Conservation (phyloP, 2,888 invertebrate species). For the Lomographa bimaculata region DNA sequence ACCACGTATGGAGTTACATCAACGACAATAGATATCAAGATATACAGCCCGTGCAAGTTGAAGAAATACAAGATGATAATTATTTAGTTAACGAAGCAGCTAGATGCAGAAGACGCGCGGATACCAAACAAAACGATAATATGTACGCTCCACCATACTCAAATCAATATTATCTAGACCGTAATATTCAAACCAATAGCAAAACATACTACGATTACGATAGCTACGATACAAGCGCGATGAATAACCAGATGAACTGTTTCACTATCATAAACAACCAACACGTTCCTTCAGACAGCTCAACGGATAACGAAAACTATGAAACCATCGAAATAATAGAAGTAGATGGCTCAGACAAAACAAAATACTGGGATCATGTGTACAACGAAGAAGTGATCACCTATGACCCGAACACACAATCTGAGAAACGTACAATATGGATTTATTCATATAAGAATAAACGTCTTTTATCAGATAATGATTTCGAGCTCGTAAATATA, state of each 20-base stretch:
- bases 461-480: slow-evolving; percentile 48
- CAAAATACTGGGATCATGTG: slow-evolving; percentile 33
- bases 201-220: slow-evolving; percentile 24
- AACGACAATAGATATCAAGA: slow-evolving; percentile 35
- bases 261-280: slow-evolving; percentile 56
- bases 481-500: slow-evolving; percentile 45
- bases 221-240: slow-evolving; percentile 23
- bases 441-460: slow-evolving; percentile 69
- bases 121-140: slow-evolving; percentile 22
- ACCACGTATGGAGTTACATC: slow-evolving; percentile 45
- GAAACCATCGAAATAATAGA: slow-evolving; percentile 38
- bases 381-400: slow-evolving; percentile 40
- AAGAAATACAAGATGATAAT: slow-evolving; percentile 35
- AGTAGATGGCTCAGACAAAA: slow-evolving; percentile 29
- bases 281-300: slow-evolving; percentile 46
- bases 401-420: slow-evolving; percentile 39
- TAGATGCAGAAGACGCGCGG: slow-evolving; percentile 45
- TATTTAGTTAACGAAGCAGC: slow-evolving; percentile 45
- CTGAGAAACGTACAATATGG: slow-evolving; percentile 57
- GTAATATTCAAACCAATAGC: slow-evolving; percentile 18
- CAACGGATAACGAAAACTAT: slow-evolving; percentile 42
- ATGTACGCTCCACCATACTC: slow-evolving; percentile 2
- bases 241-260: slow-evolving; percentile 48
- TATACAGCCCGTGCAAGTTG: no score
- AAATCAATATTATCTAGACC: slow-evolving; percentile 17